phyloP scores from a whole-genome alignment of 2,888 invertebrate genomes.

The Thelaira solivaga region DNA sequence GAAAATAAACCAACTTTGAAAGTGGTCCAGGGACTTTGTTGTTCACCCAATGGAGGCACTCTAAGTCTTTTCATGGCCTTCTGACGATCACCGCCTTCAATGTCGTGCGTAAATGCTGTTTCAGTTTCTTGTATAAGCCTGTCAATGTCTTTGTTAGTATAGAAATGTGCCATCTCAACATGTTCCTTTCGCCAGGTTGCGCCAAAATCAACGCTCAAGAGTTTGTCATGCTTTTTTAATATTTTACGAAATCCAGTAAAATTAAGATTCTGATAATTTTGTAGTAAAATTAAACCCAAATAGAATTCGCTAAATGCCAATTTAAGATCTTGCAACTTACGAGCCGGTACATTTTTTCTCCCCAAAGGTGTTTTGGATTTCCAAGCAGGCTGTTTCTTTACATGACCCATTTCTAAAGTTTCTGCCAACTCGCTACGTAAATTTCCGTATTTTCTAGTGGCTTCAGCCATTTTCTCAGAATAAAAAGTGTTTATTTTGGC shows the following conservation, averaged over 20 bases:
- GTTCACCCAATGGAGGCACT: slow-evolving; percentile 91
- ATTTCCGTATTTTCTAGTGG: slow-evolving; percentile 87
- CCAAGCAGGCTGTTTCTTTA: slow-evolving; percentile 75
- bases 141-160: slow-evolving; percentile 90
- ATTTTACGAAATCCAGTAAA: slow-evolving; percentile 94
- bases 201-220: slow-evolving; percentile 84
- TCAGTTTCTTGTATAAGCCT: slow-evolving; percentile 89
- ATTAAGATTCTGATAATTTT: slow-evolving; percentile 93
- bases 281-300: slow-evolving; percentile 88
- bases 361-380: slow-evolving; percentile 75
- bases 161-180: slow-evolving; percentile 90
- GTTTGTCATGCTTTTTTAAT: slow-evolving; percentile 92
- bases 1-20: slow-evolving; percentile 91
- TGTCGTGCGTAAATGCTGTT: slow-evolving; percentile 82
- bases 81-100: slow-evolving; percentile 88
- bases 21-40: slow-evolving; percentile 88
- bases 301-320: slow-evolving; percentile 94
- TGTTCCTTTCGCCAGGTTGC: slow-evolving; percentile 86
- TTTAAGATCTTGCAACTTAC: slow-evolving; percentile 89
- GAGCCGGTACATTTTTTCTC: slow-evolving; percentile 79
- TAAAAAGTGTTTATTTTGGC: slow-evolving; percentile 93
- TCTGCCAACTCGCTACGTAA: slow-evolving; percentile 84
- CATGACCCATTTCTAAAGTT: slow-evolving; percentile 76
- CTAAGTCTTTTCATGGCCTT: slow-evolving; percentile 91
- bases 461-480: slow-evolving; percentile 93